Percentiles rank a stretch among this genome's conserved stretches.
These are phyloP conservation scores for Drosophila triauraria DNA, from an alignment of 1,140 invertebrate species.

Conservation along the genomic window DNA sequence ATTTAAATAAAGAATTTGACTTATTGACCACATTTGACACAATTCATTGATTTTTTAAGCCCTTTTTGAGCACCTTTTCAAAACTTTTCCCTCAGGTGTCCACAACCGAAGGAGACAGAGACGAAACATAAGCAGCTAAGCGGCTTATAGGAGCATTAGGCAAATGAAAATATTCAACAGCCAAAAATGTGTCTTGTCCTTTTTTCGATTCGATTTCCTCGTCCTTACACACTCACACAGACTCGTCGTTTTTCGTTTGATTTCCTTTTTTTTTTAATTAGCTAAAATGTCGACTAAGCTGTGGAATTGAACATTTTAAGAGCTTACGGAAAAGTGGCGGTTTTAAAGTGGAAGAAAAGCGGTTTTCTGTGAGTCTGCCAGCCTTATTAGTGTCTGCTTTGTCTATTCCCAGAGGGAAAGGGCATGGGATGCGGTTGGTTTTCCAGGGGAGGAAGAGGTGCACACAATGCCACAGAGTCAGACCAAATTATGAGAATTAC, in stretches of 20 bases:
- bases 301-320: conserved; percentile 29
- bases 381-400: conserved; percentile 71
- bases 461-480: conserved; percentile 43
- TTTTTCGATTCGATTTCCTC: conserved; percentile 51
- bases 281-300: conserved; percentile 65
- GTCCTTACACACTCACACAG: background rate
- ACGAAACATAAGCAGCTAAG: conserved; percentile 50
- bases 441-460: conserved; percentile 6
- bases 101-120: conserved; percentile 10
- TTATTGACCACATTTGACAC: conserved; percentile 15
- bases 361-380: conserved; percentile 18
- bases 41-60: conserved; percentile 29
- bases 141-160: conserved; percentile 75
- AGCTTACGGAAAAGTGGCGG: conserved; percentile 10
- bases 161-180: conserved; percentile 72
- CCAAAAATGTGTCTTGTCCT: conserved; percentile 43
- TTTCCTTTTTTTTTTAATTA: conserved; percentile 59
- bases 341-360: conserved; percentile 16
- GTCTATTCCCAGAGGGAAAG: conserved; percentile 40
- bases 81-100: conserved; percentile 9
- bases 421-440: conserved; percentile 15
- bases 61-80: conserved; percentile 13
- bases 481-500: conserved; percentile 64
- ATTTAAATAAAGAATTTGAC: background rate
- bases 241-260: conserved; percentile 11